Evolutionary conservation across 1,140 invertebrate species (phyloP).

Genomic region (Calliphora vicina): DNA sequence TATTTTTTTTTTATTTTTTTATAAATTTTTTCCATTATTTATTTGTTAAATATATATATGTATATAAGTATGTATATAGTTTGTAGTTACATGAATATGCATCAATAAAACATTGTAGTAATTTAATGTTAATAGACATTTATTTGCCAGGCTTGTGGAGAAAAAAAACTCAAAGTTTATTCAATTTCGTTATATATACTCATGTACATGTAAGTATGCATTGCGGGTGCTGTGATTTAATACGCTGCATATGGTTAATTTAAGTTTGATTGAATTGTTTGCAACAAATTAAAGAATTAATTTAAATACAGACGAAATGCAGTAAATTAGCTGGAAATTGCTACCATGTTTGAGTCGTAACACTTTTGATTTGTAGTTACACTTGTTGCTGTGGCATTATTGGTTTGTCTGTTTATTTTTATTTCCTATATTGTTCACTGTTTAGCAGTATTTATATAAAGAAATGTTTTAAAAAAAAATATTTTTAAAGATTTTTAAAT

Average conservation of each 20-base stretch:
- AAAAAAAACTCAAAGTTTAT: not conserved
- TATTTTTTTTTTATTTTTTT: not conserved
- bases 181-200: not conserved
- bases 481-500: no score
- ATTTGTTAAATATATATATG: not conserved
- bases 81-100: not conserved
- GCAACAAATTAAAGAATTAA: not conserved
- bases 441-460: no score
- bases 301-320: not conserved
- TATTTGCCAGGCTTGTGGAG: not conserved
- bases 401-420: no score
- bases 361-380: not conserved
- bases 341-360: not conserved
- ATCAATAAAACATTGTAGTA: conserved; percentile 15
- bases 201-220: no score
- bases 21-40: not conserved
- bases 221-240: conserved; percentile 1
- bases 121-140: not conserved
- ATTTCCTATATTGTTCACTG: no score
- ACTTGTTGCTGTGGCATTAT: no score
- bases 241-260: not conserved
- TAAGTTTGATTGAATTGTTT: not conserved
- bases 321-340: not conserved
- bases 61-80: not conserved
- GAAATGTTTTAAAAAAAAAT: no score